Evolutionary conservation across 2,888 invertebrate species (phyloP).

Genomic region (Sarcophaga caerulescens): DNA sequence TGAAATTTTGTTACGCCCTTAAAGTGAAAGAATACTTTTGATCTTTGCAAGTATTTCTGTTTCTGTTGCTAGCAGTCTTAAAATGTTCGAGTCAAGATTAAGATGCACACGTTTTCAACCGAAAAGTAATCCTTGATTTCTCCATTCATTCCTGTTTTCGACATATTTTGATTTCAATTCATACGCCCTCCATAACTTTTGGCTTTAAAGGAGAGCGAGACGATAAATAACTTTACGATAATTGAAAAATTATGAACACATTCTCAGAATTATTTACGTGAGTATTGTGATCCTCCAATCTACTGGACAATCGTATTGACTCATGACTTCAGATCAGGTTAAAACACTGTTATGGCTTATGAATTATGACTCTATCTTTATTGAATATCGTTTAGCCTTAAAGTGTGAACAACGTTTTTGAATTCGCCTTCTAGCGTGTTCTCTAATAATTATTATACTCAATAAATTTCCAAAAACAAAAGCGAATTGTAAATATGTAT

Average conservation of each 20-base stretch:
- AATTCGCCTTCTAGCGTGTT: constrained; percentile 39
- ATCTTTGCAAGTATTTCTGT: constrained; percentile 56
- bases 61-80: constrained; percentile 33
- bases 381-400: constrained; percentile 33
- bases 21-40: constrained; percentile 55
- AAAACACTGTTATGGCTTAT: not conserved
- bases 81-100: constrained; percentile 46
- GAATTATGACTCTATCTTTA: constrained; percentile 39
- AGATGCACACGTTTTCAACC: constrained; percentile 61
- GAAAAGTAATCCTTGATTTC: constrained; percentile 53
- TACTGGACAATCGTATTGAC: no score
- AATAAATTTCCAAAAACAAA: not conserved
- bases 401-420: constrained; percentile 54
- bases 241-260: constrained; percentile 68
- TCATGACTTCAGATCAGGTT: no score
- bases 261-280: constrained; percentile 53
- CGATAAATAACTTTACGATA: constrained; percentile 66
- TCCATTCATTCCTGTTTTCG: constrained; percentile 52
- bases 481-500: no score
- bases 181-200: constrained; percentile 56
- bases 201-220: constrained; percentile 43
- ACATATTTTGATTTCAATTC: constrained; percentile 67
- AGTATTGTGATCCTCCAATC: not conserved
- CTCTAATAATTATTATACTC: constrained; percentile 32
- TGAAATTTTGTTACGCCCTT: constrained; percentile 77